Evolutionary conservation across 1,140 invertebrate genomes (phyloP).

Genomic region (Diorhabda sublineata): DNA sequence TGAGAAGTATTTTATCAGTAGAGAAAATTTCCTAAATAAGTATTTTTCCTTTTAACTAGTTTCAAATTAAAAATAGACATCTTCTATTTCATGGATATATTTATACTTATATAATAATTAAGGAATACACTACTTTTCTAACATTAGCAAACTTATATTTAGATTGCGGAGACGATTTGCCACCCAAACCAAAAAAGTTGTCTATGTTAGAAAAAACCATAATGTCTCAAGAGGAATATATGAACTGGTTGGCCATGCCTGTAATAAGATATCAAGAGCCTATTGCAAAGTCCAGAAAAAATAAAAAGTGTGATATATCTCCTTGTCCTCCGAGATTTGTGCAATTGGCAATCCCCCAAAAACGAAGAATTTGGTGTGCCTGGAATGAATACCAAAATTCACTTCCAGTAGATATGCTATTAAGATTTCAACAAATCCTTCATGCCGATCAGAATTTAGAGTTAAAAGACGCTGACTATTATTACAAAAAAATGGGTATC

Average conservation of each 20-base stretch:
- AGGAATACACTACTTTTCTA: neutral
- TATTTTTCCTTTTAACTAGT: neutral
- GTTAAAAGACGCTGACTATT: slow-evolving; percentile 30
- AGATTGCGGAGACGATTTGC: neutral
- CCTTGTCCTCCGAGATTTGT: slow-evolving; percentile 34
- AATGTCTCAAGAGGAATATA: slow-evolving; percentile 33
- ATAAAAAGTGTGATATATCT: slow-evolving; percentile 26
- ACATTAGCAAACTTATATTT: neutral
- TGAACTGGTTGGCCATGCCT: slow-evolving; percentile 30
- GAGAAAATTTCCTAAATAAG: neutral
- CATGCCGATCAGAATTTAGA: slow-evolving; percentile 35
- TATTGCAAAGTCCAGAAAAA: slow-evolving; percentile 14
- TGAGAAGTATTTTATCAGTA: neutral
- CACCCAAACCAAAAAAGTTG: neutral
- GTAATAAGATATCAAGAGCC: slow-evolving; percentile 18
- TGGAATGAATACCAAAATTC: slow-evolving; percentile 31
- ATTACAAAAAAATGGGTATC: slow-evolving; percentile 34
- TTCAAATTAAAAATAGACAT: neutral
- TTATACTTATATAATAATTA: neutral
- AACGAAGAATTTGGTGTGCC: slow-evolving; percentile 32
- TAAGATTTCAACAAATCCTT: slow-evolving; percentile 32
- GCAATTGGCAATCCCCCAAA: slow-evolving; percentile 32
- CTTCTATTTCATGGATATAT: neutral
- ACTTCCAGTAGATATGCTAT: slow-evolving; percentile 29
- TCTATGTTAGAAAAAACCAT: slow-evolving; percentile 26